Conservation (phyloP, 2,797 vertebrate genomes). For the Enoplosus armatus region DNA sequence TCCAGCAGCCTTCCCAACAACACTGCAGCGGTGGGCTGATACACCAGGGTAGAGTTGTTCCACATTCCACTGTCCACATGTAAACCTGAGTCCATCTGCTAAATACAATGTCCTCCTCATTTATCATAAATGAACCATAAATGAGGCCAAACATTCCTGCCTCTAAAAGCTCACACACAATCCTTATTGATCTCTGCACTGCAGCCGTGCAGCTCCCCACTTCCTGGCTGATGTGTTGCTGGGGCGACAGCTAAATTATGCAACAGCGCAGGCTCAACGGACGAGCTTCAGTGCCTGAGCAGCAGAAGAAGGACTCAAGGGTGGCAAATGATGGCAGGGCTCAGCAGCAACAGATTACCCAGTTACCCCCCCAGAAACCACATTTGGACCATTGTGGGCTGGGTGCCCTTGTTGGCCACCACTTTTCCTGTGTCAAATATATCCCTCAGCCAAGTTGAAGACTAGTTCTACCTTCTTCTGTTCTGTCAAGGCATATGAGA, state of each 20-base stretch:
- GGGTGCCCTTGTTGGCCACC: neutral
- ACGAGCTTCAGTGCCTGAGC: conserved; percentile 57
- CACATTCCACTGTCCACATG: conserved; percentile 52
- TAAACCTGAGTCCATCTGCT: conserved; percentile 47
- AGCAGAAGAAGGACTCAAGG: conserved; percentile 40
- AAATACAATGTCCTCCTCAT: conserved; percentile 57
- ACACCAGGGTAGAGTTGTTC: conserved; percentile 17
- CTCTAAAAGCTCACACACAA: conserved; percentile 79
- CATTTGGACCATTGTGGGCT: conserved; percentile 5
- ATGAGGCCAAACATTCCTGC: conserved; percentile 70
- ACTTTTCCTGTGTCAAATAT: neutral
- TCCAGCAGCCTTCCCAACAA: neutral
- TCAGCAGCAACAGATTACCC: conserved; percentile 25
- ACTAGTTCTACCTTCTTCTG: neutral
- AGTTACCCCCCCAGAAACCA: neutral
- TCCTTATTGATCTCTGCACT: conserved; percentile 74
- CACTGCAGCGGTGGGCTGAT: neutral
- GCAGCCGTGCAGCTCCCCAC: conserved; percentile 72
- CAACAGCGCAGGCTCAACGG: conserved; percentile 78
- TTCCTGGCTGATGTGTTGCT: conserved; percentile 83
- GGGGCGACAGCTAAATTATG: conserved; percentile 84
- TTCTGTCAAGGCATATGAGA: neutral
- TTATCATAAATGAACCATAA: conserved; percentile 78
- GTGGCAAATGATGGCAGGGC: conserved; percentile 39
- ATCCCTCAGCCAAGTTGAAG: conserved; percentile 4